phyloP scores from a whole-genome alignment of 2,888 invertebrate species.

The Ochropleura leucogaster region DNA sequence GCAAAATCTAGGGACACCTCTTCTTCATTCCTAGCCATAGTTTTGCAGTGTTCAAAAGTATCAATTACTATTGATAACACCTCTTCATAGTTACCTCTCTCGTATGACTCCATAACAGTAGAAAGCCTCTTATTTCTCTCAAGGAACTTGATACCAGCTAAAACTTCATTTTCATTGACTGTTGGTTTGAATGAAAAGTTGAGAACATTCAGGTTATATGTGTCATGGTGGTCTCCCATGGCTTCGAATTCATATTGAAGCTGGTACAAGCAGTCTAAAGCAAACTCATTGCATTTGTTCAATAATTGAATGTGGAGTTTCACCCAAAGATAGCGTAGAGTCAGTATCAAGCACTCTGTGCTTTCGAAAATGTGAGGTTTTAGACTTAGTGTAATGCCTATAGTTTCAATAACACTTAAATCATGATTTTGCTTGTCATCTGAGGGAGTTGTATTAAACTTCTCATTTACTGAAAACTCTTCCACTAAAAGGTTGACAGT shows the following conservation, averaged over 20 bases:
- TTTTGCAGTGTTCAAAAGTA: slow-evolving; percentile 91
- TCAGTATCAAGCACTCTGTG: slow-evolving; percentile 80
- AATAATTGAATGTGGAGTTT: slow-evolving; percentile 84
- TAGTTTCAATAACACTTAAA: slow-evolving; percentile 80
- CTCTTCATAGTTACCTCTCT: slow-evolving; percentile 92
- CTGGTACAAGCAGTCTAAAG: slow-evolving; percentile 85
- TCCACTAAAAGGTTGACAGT: slow-evolving; percentile 83
- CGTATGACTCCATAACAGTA: slow-evolving; percentile 92
- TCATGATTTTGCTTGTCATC: slow-evolving; percentile 78
- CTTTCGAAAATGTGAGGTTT: slow-evolving; percentile 82
- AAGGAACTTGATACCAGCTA: slow-evolving; percentile 81
- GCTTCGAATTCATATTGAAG: slow-evolving; percentile 85
- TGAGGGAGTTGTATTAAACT: slow-evolving; percentile 71
- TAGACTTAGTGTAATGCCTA: slow-evolving; percentile 80
- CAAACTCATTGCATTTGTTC: slow-evolving; percentile 84
- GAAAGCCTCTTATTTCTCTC: slow-evolving; percentile 90
- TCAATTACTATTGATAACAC: slow-evolving; percentile 92
- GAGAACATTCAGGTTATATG: slow-evolving; percentile 76
- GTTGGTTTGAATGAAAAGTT: slow-evolving; percentile 85
- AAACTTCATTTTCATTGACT: slow-evolving; percentile 81
- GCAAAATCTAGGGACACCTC: slow-evolving; percentile 90
- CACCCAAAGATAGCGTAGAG: slow-evolving; percentile 84
- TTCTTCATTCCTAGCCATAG: slow-evolving; percentile 83
- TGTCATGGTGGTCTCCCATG: slow-evolving; percentile 82
- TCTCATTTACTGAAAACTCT: slow-evolving; percentile 84